Conservation (phyloP, 1,140 invertebrate genomes). For the Thaumatotibia leucotreta region DNA sequence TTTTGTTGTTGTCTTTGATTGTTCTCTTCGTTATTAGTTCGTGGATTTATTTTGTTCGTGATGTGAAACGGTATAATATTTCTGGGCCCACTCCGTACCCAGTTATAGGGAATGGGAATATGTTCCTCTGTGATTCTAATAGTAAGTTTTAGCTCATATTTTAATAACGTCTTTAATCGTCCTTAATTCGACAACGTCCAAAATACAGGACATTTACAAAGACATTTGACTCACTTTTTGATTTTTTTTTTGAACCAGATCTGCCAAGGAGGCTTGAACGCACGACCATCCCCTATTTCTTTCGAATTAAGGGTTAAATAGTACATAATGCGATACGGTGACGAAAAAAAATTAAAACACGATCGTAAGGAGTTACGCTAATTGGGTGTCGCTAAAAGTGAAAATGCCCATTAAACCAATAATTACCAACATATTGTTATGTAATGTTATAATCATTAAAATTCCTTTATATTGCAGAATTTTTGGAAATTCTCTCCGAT, state of each 20-base stretch:
- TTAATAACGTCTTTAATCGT: background rate
- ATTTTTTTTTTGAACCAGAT: too few relatives aligned
- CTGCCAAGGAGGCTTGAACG: too few relatives aligned
- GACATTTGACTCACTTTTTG: too few relatives aligned
- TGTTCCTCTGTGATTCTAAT: slow-evolving; percentile 37
- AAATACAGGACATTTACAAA: too few relatives aligned
- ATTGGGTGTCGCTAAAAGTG: too few relatives aligned
- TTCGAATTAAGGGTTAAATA: too few relatives aligned
- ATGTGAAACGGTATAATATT: slow-evolving; percentile 30
- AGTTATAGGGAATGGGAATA: slow-evolving; percentile 46
- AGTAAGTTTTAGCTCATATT: slow-evolving; percentile 28
- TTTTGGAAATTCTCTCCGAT: slow-evolving; percentile 31
- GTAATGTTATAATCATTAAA: background rate
- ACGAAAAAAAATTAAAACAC: too few relatives aligned
- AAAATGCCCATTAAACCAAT: too few relatives aligned
- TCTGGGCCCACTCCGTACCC: slow-evolving; percentile 43
- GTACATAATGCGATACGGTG: too few relatives aligned
- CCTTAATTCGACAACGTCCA: background rate
- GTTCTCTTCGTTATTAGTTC: slow-evolving; percentile 33
- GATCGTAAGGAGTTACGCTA: too few relatives aligned
- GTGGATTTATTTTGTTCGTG: slow-evolving; percentile 38
- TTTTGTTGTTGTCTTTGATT: slow-evolving; percentile 25
- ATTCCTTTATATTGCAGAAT: slow-evolving; percentile 37
- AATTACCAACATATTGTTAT: background rate
- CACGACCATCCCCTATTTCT: too few relatives aligned